Evolutionary conservation across 2,797 vertebrate genomes (phyloP), one percentile per base, ranked within the genome.

Genomic region (Geotria australis): DNA sequence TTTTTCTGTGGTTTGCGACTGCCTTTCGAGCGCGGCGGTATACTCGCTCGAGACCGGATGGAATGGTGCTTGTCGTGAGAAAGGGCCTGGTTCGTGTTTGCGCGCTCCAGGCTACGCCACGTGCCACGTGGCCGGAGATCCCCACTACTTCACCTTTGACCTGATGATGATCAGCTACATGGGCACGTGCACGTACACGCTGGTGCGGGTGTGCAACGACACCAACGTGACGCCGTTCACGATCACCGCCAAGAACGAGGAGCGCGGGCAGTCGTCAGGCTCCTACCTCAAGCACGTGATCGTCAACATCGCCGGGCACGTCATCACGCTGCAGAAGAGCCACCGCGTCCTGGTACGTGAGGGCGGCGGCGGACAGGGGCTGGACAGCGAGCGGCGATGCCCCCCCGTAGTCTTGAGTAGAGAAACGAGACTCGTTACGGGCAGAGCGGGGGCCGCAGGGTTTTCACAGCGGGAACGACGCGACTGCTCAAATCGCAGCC

Each of bases 131-230:
- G 71, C 74, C 2, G 74, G 74, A 51, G 73, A 76, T 57, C 76
- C 77, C 24, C 73, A 77, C 65, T 80, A 79, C 59, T 72, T 77
- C 69, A 82, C 77, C 24, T 85, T 84, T 11, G 79, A 83, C 46
- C 67, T 73, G 7, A 48, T 65, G 57, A 75, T 75, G 73, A 76
- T 80, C 62, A 76, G 73, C 1, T 71, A 74, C 66, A 74, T 71
- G 72, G 75, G 76, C 13, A 72, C 75, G 9, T 84, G 79, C 63
- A 77, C 77, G 6, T 79, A 80, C 56, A 69, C 74, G 1, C 64
- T 85, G 63, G 75, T 74, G 48, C 58, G 71, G 66, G 65, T 77
- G 8, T 84, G 81, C 61, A 67, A 78, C 60, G 47, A 60, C 53
- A 72, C 63, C 56, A 64, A 60, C 60, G 71, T 79, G 47, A 76